Base-by-base conservation (phyloP, 2,888 invertebrate species). In the Atethmia centrago region DNA sequence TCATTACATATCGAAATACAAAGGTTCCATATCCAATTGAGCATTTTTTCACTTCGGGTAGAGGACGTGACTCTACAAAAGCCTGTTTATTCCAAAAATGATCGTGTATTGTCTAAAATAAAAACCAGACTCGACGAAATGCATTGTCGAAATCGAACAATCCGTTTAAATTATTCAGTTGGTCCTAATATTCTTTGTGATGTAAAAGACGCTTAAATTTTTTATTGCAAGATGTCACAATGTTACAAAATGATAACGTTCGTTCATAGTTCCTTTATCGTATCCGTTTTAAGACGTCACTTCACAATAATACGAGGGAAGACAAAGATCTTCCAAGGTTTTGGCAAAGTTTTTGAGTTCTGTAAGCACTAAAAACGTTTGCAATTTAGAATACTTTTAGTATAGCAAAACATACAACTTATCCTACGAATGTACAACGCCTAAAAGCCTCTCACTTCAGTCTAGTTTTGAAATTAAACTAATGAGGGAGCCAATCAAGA, bases 151-250 rank as follows among this genome's bases (percentile, higher is more conserved):
- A 74, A 75, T 82, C 58, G 69, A 68, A 69, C 72, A 77, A 80
- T 68, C 74, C 76, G 78, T 87, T n/a, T 89, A 82, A 89, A 89
- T 89, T 85, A 89, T 87, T 87, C 87, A 86, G 67, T n/a, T 64
- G 66, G 61, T 59, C 72, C 69, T 84, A 82, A 81, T 86, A 79
- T 84, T 79, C 76, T 85, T 82, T 86, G 82, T 84, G 21, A 51
- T 66, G 10, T 65, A 21, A 14, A 31, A 36, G 0, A 21, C 36
- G 10, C 16, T 21, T 51, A 8, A 9, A n/a, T 36, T 51, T 28
- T 49, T 25, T 28, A 16, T 28, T 12, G n/a, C 10, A 31, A n/a
- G n/a, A 31, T 0, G 9, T 31, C 14, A 21, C 62, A 45, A 28
- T 47, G 0, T 21, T 21, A 28, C 28, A 21, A 47, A 47, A 4